Evolutionary conservation across 2,888 invertebrate species (phyloP).

Genomic region (Girardia tigrina): DNA sequence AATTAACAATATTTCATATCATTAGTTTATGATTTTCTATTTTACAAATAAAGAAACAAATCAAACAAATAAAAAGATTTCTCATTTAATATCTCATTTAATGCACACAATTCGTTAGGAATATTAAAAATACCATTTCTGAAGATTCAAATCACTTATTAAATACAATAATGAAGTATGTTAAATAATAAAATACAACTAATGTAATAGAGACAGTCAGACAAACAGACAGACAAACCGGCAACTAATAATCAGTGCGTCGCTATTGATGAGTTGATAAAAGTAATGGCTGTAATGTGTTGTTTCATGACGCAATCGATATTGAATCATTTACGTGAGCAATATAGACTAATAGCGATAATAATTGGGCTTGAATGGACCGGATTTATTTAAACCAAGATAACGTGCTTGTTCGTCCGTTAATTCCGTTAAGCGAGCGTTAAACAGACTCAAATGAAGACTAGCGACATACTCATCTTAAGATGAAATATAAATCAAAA

Average conservation of each 20-base stretch:
- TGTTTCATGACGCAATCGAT: not conserved
- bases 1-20: too few relatives aligned
- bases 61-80: too few relatives aligned
- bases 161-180: too few relatives aligned
- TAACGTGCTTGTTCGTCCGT: conserved; percentile 92
- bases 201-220: too few relatives aligned
- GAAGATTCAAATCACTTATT: too few relatives aligned
- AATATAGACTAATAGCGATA: conserved; percentile 61
- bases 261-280: not conserved
- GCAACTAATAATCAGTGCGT: not conserved
- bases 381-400: conserved; percentile 87
- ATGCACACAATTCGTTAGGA: too few relatives aligned
- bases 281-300: not conserved
- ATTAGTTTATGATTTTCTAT: too few relatives aligned
- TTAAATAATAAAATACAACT: too few relatives aligned
- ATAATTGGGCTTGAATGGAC: conserved; percentile 95
- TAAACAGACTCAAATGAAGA: conserved; percentile 84
- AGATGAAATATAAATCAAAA: conserved; percentile 25
- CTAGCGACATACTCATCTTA: conserved; percentile 91
- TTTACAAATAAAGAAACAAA: too few relatives aligned
- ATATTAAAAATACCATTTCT: too few relatives aligned
- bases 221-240: not conserved
- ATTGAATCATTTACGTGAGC: conserved; percentile 48
- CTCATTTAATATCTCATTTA: too few relatives aligned
- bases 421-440: conserved; percentile 86